phyloP scores from a whole-genome alignment of 1,140 invertebrate genomes.

The Eurosta solidaginis region DNA sequence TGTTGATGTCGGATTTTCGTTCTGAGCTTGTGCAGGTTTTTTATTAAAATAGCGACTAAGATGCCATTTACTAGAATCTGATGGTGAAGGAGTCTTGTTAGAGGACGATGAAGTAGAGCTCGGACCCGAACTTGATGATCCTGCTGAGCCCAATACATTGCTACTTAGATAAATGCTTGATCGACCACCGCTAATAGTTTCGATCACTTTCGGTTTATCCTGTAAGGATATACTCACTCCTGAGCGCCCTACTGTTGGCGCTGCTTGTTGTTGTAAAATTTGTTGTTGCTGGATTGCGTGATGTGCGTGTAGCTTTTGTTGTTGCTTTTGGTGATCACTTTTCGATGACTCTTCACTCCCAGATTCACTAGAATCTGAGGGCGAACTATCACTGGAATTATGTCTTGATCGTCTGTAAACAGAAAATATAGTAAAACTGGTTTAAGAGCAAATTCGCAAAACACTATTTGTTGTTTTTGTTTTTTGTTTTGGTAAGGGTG shows the following conservation, averaged over 20 bases:
- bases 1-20: slow-evolving; percentile 22
- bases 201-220: not conserved
- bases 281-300: slow-evolving; percentile 44
- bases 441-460: not conserved
- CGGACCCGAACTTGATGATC: slow-evolving; percentile 20
- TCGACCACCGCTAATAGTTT: not conserved
- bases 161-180: slow-evolving; percentile 9
- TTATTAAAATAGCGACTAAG: slow-evolving; percentile 52
- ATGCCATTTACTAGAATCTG: slow-evolving; percentile 52
- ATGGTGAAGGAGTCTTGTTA: slow-evolving; percentile 56
- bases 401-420: slow-evolving; percentile 43
- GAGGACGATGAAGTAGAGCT: slow-evolving; percentile 42
- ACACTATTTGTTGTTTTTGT: not conserved
- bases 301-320: slow-evolving; percentile 35
- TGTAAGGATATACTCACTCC: not conserved
- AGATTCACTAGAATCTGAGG: slow-evolving; percentile 56
- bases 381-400: slow-evolving; percentile 60
- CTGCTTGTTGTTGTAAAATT: slow-evolving; percentile 29
- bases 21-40: slow-evolving; percentile 40
- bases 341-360: slow-evolving; percentile 51
- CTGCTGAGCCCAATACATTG: slow-evolving; percentile 24
- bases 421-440: not conserved
- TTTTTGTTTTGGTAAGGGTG: not conserved
- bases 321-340: slow-evolving; percentile 44
- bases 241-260: not conserved